Conservation (phyloP, 2,113 vertebrate species). For the Limanda limanda region DNA sequence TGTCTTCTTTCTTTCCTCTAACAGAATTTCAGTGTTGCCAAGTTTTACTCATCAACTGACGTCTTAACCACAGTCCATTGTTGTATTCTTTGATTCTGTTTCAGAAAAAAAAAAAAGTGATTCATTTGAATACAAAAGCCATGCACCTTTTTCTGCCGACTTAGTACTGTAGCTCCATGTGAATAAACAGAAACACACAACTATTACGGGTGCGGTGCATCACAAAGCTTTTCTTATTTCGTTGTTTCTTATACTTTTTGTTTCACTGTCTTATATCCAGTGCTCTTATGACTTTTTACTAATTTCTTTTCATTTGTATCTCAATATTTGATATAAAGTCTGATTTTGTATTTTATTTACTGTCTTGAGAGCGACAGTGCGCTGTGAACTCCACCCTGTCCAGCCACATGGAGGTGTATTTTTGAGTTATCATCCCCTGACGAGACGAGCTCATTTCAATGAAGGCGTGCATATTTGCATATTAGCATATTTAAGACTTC, state of each 20-base stretch:
- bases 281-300: slow-evolving; percentile 64
- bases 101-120: slow-evolving; percentile 23
- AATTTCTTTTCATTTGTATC: slow-evolving; percentile 61
- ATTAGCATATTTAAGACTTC: slow-evolving; percentile 79
- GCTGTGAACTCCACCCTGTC: slow-evolving; percentile 26
- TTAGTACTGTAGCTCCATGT: slow-evolving; percentile 74
- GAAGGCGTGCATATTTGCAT: slow-evolving; percentile 67
- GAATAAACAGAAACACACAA: slow-evolving; percentile 36
- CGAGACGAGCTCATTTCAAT: slow-evolving; percentile 70
- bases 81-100: slow-evolving; percentile 31
- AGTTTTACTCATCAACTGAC: slow-evolving; percentile 19
- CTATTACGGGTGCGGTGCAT: slow-evolving; percentile 73
- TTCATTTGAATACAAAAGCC: slow-evolving; percentile 74
- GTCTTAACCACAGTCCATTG: slow-evolving; percentile 16
- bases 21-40: slow-evolving; percentile 49
- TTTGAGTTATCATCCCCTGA: slow-evolving; percentile 44
- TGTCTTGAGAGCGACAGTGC: slow-evolving; percentile 29
- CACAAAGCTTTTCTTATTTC: slow-evolving; percentile 31
- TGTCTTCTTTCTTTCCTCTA: slow-evolving; percentile 24
- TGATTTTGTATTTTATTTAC: slow-evolving; percentile 66
- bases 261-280: slow-evolving; percentile 54
- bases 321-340: slow-evolving; percentile 67
- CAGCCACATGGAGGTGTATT: slow-evolving; percentile 40
- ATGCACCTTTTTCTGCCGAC: slow-evolving; percentile 75
- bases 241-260: slow-evolving; percentile 4